Base-by-base conservation (phyloP, 2,113 vertebrate species). In the Entomyzon cyanotis region DNA sequence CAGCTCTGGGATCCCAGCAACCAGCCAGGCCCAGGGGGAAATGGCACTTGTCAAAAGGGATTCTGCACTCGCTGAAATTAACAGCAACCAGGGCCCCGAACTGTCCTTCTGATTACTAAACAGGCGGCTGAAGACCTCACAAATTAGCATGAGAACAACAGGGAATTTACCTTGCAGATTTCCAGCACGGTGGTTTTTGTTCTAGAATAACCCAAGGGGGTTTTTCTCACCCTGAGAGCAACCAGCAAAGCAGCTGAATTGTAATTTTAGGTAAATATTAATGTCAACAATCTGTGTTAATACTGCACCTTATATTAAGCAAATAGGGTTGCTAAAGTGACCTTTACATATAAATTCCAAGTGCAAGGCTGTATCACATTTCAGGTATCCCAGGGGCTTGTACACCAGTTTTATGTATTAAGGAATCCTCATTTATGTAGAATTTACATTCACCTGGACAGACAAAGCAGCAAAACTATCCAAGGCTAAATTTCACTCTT, bases 301-400 rank as follows among this genome's bases (percentile, higher is more conserved):
- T 46, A 93, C 50, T 41, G 27, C 35, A 65, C 67, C 52, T 79
- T 93, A 91, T 70, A 95, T 87, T 94, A 89, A 95, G 87, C 87
- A 95, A 97, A 96, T 63, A 94, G 3, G 19, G 75, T 53, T 94
- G 90, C 87, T 93, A 79, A 83, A 62, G 63, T 93, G 93, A 96
- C 95, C 95, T 97, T 97, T 94, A 85, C 24, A 50, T 50, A 69
- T 6, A 80, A 95, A 93, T 76, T 76, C 59, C 23, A 75, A 91
- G 30, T 9, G 35, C 28, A 77, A 60, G 39, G 55, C 42, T 56
- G 52, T 4, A 65, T 37, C 78, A 10, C 39, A 55, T 70, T 59
- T 86, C 84, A 44, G 68, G 20, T 12, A 24, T 37, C 91, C 59
- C 75, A n/a, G 9, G 62, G 70, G 87, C 63, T 1, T 58, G 9